These are phyloP conservation scores for Harpagus bidentatus DNA, from an alignment of 2,113 vertebrate genomes.

Conservation along the genomic window DNA sequence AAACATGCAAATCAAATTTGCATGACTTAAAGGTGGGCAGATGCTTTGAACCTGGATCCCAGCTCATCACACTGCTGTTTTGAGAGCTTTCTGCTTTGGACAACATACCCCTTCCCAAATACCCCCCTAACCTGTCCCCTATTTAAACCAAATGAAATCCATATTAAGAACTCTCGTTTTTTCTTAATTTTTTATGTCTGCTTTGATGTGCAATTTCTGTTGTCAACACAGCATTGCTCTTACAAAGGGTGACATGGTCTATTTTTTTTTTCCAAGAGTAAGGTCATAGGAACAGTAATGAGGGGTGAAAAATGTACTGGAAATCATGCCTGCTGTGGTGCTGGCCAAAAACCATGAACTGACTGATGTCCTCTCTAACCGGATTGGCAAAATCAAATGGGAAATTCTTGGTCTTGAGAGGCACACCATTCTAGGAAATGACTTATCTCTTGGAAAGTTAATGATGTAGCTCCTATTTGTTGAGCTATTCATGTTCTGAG, in stretches of 20 bases:
- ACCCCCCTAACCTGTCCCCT: neutral
- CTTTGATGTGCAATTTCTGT: constrained; percentile 8
- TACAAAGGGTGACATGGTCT: neutral
- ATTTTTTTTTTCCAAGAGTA: neutral
- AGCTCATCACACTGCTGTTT: constrained; percentile 52
- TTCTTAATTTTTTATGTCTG: neutral
- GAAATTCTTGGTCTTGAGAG: neutral
- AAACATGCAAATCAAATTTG: constrained; percentile 63
- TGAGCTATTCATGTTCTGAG: neutral
- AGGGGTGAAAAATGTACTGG: neutral
- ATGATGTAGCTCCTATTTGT: neutral
- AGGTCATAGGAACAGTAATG: neutral
- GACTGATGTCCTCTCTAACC: neutral
- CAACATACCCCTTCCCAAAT: constrained; percentile 16
- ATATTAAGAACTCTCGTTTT: neutral
- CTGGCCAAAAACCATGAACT: neutral
- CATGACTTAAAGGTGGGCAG: constrained; percentile 59
- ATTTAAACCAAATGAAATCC: constrained; percentile 16
- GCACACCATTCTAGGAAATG: neutral
- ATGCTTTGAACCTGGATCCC: constrained; percentile 36
- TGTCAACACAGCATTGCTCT: constrained; percentile 33
- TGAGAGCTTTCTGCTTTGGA: constrained; percentile 46
- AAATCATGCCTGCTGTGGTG: neutral
- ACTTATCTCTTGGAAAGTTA: constrained; percentile 27
- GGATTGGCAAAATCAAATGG: neutral